Percentiles rank a stretch among this genome's conserved stretches.
Evolutionary conservation across 2,888 invertebrate species (phyloP).

Genomic region (Campoplex capitator): DNA sequence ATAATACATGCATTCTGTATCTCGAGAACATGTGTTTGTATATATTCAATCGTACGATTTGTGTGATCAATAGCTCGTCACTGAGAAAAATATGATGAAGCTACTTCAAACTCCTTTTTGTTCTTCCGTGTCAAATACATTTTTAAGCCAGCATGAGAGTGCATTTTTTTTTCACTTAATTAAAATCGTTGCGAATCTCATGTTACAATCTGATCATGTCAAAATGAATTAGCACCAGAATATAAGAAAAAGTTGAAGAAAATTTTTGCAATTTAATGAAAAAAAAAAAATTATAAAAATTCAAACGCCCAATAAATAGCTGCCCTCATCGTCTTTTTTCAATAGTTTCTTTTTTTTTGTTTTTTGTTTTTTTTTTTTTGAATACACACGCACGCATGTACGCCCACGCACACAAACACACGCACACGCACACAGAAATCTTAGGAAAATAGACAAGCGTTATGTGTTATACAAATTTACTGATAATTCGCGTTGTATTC

Average conservation of each 20-base stretch:
- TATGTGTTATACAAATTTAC: constrained; percentile 77
- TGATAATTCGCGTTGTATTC: constrained; percentile 77
- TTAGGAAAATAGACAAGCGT: constrained; percentile 80
- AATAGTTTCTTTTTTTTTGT: background rate
- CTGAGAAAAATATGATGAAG: constrained; percentile 70
- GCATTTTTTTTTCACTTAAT: constrained; percentile 28
- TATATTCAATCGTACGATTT: constrained; percentile 59
- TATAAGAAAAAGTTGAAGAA: background rate
- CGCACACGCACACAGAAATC: constrained; percentile 52
- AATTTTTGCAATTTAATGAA: constrained; percentile 29
- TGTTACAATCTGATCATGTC: constrained; percentile 7
- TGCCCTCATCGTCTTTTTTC: constrained; percentile 52
- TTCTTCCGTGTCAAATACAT: constrained; percentile 38
- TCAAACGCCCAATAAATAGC: constrained; percentile 15
- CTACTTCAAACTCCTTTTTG: constrained; percentile 64
- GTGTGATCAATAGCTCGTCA: constrained; percentile 48
- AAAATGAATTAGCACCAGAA: constrained; percentile 59
- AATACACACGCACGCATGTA: constrained; percentile 33
- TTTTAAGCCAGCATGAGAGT: constrained; percentile 66
- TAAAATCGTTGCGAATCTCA: constrained; percentile 10
- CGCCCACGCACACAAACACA: constrained; percentile 5
- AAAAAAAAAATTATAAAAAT: constrained; percentile 14
- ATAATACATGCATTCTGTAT: constrained; percentile 78
- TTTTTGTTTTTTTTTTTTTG: constrained; percentile 27
- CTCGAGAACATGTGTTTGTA: constrained; percentile 77